Percentiles rank a stretch among this genome's conserved stretches.
Evolutionary conservation across 2,888 invertebrate species (phyloP).

Genomic region (Tubulanus polymorphus): DNA sequence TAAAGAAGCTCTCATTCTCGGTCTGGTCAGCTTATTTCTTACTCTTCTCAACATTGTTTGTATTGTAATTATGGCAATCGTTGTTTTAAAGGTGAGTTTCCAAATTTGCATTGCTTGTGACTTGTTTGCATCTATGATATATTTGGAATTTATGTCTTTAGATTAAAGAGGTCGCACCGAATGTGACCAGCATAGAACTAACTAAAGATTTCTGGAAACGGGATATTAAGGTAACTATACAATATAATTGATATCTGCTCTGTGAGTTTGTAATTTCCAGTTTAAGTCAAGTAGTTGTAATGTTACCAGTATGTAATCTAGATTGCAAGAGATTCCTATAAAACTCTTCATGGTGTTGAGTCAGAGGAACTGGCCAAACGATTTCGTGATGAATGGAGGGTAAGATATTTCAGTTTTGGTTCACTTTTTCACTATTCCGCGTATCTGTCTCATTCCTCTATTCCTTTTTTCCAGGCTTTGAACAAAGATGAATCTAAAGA

Average conservation of each 20-base stretch:
- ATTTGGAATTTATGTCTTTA: constrained; percentile 29
- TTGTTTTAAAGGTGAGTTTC: constrained; percentile 65
- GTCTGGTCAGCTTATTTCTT: constrained; percentile 73
- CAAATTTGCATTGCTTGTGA: background rate
- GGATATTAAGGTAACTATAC: constrained; percentile 63
- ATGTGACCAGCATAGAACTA: constrained; percentile 56
- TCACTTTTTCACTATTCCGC: too few relatives aligned
- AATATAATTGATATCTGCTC: background rate
- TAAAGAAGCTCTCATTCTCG: constrained; percentile 72
- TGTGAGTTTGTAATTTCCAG: background rate
- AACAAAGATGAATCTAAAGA: too few relatives aligned
- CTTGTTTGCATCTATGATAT: background rate
- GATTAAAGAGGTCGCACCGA: constrained; percentile 76
- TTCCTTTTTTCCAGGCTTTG: too few relatives aligned
- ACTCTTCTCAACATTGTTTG: constrained; percentile 79
- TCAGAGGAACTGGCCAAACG: constrained; percentile 24
- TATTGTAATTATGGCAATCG: constrained; percentile 75
- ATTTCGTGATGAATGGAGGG: constrained; percentile 31
- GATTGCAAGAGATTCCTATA: constrained; percentile 65
- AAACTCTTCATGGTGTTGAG: constrained; percentile 55
- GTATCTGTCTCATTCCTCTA: too few relatives aligned
- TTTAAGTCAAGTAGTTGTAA: constrained; percentile 6
- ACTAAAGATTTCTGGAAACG: constrained; percentile 75
- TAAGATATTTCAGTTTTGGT: too few relatives aligned
- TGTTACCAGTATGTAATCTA: too few relatives aligned